Evolutionary conservation across 2,888 invertebrate species (phyloP).

Genomic region (Netelia virgata): DNA sequence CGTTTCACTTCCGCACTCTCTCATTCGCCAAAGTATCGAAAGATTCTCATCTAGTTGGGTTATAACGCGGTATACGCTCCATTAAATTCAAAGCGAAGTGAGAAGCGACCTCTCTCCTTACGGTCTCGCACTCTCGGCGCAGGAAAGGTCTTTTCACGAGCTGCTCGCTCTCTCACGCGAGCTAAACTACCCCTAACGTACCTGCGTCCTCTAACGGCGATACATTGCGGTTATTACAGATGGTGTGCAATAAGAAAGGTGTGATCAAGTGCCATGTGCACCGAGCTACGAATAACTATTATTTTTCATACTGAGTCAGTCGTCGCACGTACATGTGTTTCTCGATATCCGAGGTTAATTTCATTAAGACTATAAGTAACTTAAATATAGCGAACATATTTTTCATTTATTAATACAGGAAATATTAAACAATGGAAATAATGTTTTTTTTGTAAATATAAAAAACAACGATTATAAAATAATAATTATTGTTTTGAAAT

Average conservation of each 20-base stretch:
- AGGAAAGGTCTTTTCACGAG: neutral
- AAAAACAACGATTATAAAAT: too few species aligned
- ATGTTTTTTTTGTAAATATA: too few species aligned
- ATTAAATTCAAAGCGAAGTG: constrained; percentile 60
- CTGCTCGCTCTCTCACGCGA: constrained; percentile 39
- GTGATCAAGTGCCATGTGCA: neutral
- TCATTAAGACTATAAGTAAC: too few species aligned
- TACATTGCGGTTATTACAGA: neutral
- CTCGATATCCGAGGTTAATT: too few species aligned
- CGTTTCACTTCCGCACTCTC: neutral
- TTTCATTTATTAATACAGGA: too few species aligned
- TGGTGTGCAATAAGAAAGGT: constrained; percentile 7
- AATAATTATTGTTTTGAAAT: too few species aligned
- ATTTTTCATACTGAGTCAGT: too few species aligned
- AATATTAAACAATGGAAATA: too few species aligned
- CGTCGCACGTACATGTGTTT: too few species aligned
- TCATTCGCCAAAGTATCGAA: constrained; percentile 60
- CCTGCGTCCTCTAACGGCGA: neutral
- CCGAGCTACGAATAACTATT: too few species aligned
- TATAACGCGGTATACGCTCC: constrained; percentile 50
- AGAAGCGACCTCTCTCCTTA: constrained; percentile 36
- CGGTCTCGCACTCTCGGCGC: constrained; percentile 1
- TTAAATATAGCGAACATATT: too few species aligned
- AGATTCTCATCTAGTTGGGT: constrained; percentile 60
- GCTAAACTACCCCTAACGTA: neutral